Evolutionary conservation across 2,113 vertebrate genomes (phyloP), one percentile per base, ranked within the genome.

Genomic region (Gopherus evgoodei): DNA sequence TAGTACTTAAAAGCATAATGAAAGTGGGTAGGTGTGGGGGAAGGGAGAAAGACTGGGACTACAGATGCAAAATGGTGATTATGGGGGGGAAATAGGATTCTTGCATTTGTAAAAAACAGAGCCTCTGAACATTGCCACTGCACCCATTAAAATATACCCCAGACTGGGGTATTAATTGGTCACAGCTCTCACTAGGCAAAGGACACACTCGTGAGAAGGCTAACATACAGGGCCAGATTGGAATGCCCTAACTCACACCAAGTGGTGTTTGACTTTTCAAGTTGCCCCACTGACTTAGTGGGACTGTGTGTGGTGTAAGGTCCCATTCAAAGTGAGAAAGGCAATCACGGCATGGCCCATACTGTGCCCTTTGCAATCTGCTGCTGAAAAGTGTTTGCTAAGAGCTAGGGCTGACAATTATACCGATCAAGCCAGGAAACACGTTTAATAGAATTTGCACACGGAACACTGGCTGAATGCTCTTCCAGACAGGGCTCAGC

Each of bases 21-120:
- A 84, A 69, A 87, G 10, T 54, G 87, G 47, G 17, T 79, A 35
- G 59, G 29, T 1, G 29, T 6, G 6, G 53, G 4, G 21, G 2
- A 22, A 21, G 13, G 76, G 82, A 83, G 31, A 81, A 59, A 88
- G 53, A 0, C 22, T 8, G 76, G 16, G 78, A 49, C 87, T 95
- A 52, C 52, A 88, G n/a, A 84, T 56, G 17, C 17, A 35, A 19
- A 78, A 29, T 2, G 42, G 21, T 54, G 53, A 17, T 22, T 57
- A 27, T 12, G 47, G 27, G 31, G 13, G 4, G 42, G 44, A 79
- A 75, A 0, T 16, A n/a, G 54, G 19, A 27, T 1, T 8, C 13
- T 10, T 1, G 4, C 2, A 2, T 62, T 5, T 3, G 4, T 12
- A 9, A 29, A 75, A 50, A 75, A 59, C 49, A 16, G 0, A 5